phyloP scores from a whole-genome alignment of 2,888 invertebrate species.

The Cryptus viduatorius region DNA sequence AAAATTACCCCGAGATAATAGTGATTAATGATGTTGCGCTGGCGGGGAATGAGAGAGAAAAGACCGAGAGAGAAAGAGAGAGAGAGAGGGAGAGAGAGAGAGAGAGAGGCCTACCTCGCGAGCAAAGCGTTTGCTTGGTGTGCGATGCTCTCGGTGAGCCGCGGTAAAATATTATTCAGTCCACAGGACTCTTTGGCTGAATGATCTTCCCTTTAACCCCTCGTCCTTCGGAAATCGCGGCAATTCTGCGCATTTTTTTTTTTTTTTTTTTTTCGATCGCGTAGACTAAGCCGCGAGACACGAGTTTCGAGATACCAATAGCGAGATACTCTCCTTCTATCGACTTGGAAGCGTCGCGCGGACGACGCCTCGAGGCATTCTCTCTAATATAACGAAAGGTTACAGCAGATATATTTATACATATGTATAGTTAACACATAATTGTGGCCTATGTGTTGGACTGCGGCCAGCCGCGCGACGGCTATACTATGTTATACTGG shows the following conservation, averaged over 20 bases:
- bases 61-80: slow-evolving; percentile 56
- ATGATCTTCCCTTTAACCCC: slow-evolving; percentile 72
- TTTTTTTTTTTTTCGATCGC: background rate
- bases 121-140: slow-evolving; percentile 24
- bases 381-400: slow-evolving; percentile 24
- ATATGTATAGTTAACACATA: slow-evolving; percentile 7
- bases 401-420: slow-evolving; percentile 26
- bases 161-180: slow-evolving; percentile 79
- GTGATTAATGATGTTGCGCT: slow-evolving; percentile 81
- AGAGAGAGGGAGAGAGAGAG: slow-evolving; percentile 57
- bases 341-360: slow-evolving; percentile 46
- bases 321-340: slow-evolving; percentile 40
- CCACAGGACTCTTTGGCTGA: slow-evolving; percentile 69
- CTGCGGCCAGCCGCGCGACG: slow-evolving; percentile 41
- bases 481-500: slow-evolving; percentile 40
- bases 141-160: slow-evolving; percentile 52
- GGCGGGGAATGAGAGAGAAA: slow-evolving; percentile 65
- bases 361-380: slow-evolving; percentile 39
- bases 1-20: slow-evolving; percentile 83
- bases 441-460: slow-evolving; percentile 37
- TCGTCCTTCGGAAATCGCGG: background rate
- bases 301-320: too few relatives aligned
- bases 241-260: background rate
- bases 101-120: slow-evolving; percentile 46
- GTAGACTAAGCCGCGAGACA: background rate